Base-by-base conservation (phyloP, 1,140 invertebrate species). In the Macrostomum lignano region DNA sequence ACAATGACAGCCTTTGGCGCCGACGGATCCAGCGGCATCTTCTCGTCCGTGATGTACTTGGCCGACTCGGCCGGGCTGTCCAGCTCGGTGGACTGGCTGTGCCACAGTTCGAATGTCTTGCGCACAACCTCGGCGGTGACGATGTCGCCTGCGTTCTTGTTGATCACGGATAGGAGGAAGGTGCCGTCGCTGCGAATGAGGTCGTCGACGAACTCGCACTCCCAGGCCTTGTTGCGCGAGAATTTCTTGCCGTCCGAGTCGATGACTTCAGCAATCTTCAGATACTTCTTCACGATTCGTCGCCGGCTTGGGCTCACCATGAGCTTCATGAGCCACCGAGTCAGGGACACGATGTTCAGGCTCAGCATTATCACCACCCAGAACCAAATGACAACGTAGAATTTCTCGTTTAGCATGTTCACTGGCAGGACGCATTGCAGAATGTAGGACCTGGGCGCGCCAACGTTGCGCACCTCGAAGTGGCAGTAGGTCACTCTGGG, bases 361-460 rank as follows among this genome's bases (percentile, higher is more conserved):
- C 55, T 41, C 30, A 56, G 49, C 9, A 63, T 56, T 42, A 63
- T 60, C 9, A 63, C 58, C 23, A 60, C 53, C 61, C 61, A 63
- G 42, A 64, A 64, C 61, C 62, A 63, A 21, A 64, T 41, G 38
- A 64, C 59, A 33, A 64, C 54, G 42, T 63, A 64, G 13, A 63
- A 61, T 43, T 63, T 63, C 40, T 63, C 61, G 41, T 64, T 64
- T 44, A 63, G 64, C 14, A 63, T 47, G 39, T 64, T 63, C 28
- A 63, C 63, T 33, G 63, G 62, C 17, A 63, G 56, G 10, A 61
- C 58, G 41, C 61, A 63, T 38, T 63, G 61, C 22, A 62, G 58
- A 23, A 56, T 60, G 41, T 64, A 58, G 33, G 55, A 51, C 35
- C 61, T 54, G 32, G 45, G 46, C 25, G 56, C 54, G 2, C 50